phyloP scores from a whole-genome alignment of 2,113 vertebrate genomes.

The Pachypanchax playfairii region DNA sequence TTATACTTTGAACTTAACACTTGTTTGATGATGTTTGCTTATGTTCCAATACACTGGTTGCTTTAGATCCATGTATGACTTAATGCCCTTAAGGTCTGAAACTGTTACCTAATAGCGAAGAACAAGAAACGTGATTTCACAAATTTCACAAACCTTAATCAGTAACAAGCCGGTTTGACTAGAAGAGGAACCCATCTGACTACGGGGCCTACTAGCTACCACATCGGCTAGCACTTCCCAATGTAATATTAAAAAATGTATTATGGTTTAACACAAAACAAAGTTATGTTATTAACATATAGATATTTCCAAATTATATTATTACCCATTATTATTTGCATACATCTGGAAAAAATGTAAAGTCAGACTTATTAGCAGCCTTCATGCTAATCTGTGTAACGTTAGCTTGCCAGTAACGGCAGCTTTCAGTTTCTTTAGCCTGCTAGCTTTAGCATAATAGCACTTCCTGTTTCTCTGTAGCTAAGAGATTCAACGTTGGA shows the following conservation, averaged over 20 bases:
- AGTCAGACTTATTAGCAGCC: slow-evolving; percentile 17
- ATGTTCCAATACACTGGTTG: slow-evolving; percentile 1
- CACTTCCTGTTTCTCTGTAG: slow-evolving; percentile 60
- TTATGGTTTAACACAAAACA: too few species aligned
- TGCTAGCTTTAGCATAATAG: slow-evolving; percentile 51
- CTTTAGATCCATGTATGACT: slow-evolving; percentile 10
- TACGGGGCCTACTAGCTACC: slow-evolving; percentile 48
- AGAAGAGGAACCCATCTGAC: slow-evolving; percentile 21
- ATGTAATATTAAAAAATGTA: slow-evolving; percentile 15
- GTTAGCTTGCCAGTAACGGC: slow-evolving; percentile 29
- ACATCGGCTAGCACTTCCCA: slow-evolving; percentile 16
- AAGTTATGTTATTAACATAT: too few species aligned
- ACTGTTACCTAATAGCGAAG: slow-evolving; percentile 7
- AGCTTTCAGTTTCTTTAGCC: slow-evolving; percentile 38
- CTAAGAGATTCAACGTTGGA: slow-evolving; percentile 17
- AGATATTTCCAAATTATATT: too few species aligned
- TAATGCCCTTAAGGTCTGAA: background rate
- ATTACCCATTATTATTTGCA: too few species aligned
- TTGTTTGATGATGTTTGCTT: background rate
- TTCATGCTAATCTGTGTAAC: slow-evolving; percentile 38
- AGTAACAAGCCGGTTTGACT: slow-evolving; percentile 23
- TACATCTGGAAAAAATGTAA: background rate
- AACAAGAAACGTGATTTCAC: background rate
- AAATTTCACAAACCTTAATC: background rate
- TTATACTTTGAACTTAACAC: too few species aligned